These are phyloP conservation scores for Pteria penguin DNA, from an alignment of 2,888 invertebrate genomes.

Conservation along the genomic window DNA sequence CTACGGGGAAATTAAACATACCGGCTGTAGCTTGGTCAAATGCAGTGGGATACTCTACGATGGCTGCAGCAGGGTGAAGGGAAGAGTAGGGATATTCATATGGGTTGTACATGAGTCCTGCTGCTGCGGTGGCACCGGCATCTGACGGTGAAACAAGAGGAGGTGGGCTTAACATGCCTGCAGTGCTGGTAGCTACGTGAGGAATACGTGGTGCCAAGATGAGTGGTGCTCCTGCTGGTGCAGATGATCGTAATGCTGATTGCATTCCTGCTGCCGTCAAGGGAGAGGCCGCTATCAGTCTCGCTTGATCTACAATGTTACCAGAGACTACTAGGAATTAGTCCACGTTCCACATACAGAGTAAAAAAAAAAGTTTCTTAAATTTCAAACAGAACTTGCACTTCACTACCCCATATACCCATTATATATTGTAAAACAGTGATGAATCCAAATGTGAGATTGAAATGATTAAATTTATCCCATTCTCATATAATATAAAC, in stretches of 20 bases:
- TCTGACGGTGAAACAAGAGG: conserved; percentile 85
- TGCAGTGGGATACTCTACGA: conserved; percentile 72
- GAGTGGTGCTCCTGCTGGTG: conserved; percentile 94
- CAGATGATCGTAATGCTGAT: conserved; percentile 82
- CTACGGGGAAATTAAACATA: conserved; percentile 63
- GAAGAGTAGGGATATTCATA: conserved; percentile 66
- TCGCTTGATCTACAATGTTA: conserved; percentile 60
- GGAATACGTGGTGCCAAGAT: conserved; percentile 87
- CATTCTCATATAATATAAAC: too few relatives aligned
- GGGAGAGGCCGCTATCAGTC: conserved; percentile 62
- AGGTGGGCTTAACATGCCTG: conserved; percentile 72
- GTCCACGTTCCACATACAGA: too few relatives aligned
- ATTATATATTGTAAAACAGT: too few relatives aligned
- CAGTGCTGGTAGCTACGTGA: conserved; percentile 54
- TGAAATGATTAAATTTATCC: too few relatives aligned
- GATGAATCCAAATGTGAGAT: too few relatives aligned
- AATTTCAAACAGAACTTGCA: too few relatives aligned
- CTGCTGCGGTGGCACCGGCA: conserved; percentile 82
- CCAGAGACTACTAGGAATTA: conserved; percentile 22
- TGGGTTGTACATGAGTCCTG: conserved; percentile 70
- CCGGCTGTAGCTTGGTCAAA: conserved; percentile 70
- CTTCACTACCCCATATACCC: too few relatives aligned
- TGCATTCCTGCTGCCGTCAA: conserved; percentile 54
- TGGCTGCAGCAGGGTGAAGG: conserved; percentile 58
- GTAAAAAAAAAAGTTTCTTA: too few relatives aligned